A percentile compares a stretch with the other conserved stretches of the same genome.
phyloP scores from a whole-genome alignment of 1,140 invertebrate species.

The Diachasma alloeum region DNA sequence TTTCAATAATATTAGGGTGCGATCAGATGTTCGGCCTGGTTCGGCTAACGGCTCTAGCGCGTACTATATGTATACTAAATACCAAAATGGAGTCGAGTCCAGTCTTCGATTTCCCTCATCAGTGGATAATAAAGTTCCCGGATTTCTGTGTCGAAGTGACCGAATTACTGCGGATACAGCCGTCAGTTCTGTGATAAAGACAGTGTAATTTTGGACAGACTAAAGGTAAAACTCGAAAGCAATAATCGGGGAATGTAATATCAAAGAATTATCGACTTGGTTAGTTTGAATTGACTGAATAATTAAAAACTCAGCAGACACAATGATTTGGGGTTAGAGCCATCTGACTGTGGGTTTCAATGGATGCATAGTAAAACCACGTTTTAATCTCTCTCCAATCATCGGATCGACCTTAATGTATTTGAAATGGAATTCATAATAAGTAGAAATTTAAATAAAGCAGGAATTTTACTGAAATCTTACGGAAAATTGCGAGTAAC shows the following conservation, averaged over 20 bases:
- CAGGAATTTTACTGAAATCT: not conserved
- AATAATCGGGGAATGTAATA: not conserved
- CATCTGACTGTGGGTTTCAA: not conserved
- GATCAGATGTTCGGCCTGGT: not conserved
- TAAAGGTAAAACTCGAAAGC: not conserved
- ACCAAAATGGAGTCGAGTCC: not conserved
- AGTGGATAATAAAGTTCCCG: not conserved
- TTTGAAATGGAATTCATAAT: conserved; percentile 3
- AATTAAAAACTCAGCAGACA: too few species aligned
- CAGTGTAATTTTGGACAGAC: not conserved
- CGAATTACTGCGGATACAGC: not conserved
- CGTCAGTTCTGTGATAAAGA: not conserved
- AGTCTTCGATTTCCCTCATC: not conserved
- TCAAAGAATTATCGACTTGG: not conserved
- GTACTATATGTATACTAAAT: not conserved
- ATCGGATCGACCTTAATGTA: not conserved
- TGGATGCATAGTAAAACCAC: not conserved
- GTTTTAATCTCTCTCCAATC: not conserved
- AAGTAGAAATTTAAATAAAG: not conserved
- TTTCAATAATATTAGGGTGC: not conserved
- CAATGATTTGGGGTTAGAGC: not conserved
- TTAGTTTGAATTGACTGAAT: too few species aligned
- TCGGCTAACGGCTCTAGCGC: not conserved
- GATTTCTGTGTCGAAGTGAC: not conserved
- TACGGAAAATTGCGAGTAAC: too few species aligned